A percentile compares a stretch with the other conserved stretches of the same genome.
Evolutionary conservation across 2,888 invertebrate genomes (phyloP).

Genomic region (Zelleria hepariella): DNA sequence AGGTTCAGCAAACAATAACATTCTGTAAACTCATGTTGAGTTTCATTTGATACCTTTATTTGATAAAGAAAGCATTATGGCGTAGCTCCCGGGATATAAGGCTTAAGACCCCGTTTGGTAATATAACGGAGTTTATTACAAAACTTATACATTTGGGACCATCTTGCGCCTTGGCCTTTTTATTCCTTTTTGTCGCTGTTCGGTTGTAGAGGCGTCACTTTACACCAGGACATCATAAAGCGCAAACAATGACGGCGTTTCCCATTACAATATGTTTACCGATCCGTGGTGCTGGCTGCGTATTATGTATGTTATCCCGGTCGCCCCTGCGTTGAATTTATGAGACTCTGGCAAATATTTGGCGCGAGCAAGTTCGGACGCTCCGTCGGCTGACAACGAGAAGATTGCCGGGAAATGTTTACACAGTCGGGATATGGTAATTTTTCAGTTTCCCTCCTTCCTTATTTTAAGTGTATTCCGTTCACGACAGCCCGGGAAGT

Average conservation of each 20-base stretch:
- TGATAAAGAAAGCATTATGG: too few species aligned
- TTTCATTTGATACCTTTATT: too few species aligned
- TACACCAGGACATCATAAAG: conserved; percentile 68
- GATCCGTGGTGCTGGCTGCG: conserved; percentile 65
- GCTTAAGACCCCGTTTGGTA: not conserved
- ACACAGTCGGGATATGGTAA: conserved; percentile 58
- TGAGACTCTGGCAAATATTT: conserved; percentile 69
- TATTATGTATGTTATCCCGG: conserved; percentile 71
- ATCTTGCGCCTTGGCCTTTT: not conserved
- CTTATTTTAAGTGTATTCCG: conserved; percentile 40
- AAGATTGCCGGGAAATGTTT: conserved; percentile 66
- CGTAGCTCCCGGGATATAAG: too few species aligned
- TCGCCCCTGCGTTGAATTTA: conserved; percentile 57
- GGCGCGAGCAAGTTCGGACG: conserved; percentile 61
- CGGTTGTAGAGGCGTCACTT: conserved; percentile 48
- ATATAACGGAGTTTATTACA: not conserved
- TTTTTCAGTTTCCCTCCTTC: conserved; percentile 43
- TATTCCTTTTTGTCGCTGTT: too few species aligned
- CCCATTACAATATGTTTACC: conserved; percentile 73
- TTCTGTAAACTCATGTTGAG: too few species aligned
- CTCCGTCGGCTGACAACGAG: conserved; percentile 60
- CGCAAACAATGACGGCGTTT: conserved; percentile 70
- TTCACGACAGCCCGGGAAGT: conserved; percentile 26
- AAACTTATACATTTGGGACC: not conserved
- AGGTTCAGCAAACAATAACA: too few species aligned